A percentile compares a stretch with the other conserved stretches of the same genome.
phyloP scores from a whole-genome alignment of 2,113 vertebrate species.

The Varanus salvator region DNA sequence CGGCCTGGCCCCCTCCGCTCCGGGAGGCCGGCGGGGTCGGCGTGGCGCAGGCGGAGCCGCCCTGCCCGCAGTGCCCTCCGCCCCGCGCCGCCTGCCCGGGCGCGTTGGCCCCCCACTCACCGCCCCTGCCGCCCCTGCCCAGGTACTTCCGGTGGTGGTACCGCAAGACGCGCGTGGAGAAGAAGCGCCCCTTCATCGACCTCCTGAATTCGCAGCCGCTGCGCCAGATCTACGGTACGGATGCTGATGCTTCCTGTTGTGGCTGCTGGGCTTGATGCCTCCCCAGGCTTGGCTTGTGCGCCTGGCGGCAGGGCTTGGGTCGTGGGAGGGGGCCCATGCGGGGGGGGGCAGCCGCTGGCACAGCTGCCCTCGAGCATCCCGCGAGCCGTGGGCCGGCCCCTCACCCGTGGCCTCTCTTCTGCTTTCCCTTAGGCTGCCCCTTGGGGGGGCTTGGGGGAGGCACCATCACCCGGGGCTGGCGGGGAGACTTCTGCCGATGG shows the following conservation, averaged over 20 bases:
- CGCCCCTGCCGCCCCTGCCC: background rate
- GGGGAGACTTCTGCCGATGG: conserved; percentile 96
- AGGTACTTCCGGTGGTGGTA: conserved; percentile 97
- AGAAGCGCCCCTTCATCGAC: conserved; percentile 94
- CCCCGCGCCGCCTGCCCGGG: too few relatives aligned
- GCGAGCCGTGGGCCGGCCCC: too few relatives aligned
- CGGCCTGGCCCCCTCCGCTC: too few relatives aligned
- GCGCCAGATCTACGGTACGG: conserved; percentile 93
- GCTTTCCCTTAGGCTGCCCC: conserved; percentile 83
- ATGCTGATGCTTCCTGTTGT: background rate
- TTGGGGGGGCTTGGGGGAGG: conserved; percentile 95
- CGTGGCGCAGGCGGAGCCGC: too few relatives aligned
- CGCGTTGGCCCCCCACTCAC: too few relatives aligned
- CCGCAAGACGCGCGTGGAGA: conserved; percentile 91
- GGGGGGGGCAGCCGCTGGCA: background rate
- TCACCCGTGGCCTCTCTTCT: background rate
- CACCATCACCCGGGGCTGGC: conserved; percentile 94
- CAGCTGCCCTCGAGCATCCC: too few relatives aligned
- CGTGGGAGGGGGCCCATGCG: too few relatives aligned
- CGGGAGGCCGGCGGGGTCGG: too few relatives aligned
- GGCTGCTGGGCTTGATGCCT: too few relatives aligned
- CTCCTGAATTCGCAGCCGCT: conserved; percentile 87
- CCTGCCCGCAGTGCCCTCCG: too few relatives aligned
- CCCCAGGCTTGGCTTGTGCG: too few relatives aligned
- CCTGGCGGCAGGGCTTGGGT: too few relatives aligned